A percentile compares a stretch with the other conserved stretches of the same genome.
phyloP scores from a whole-genome alignment of 37 sponge, comb jelly and placozoan genomes.

The Beroe forskalii region DNA sequence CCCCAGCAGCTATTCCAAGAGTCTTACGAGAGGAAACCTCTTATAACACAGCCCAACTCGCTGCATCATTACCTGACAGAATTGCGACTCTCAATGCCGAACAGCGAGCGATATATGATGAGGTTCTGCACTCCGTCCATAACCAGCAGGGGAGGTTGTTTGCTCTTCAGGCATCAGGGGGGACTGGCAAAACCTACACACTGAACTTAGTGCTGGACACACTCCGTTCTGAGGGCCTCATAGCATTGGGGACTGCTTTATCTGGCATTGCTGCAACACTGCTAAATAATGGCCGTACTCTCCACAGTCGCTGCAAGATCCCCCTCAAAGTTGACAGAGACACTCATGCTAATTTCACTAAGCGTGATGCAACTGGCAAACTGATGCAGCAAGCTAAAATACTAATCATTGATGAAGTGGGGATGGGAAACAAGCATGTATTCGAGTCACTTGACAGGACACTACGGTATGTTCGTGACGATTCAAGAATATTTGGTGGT shows the following conservation, averaged over 20 bases:
- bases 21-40: background rate
- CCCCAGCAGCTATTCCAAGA: too few species aligned
- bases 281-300: constrained; percentile 1
- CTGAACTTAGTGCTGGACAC: constrained; percentile 60
- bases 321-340: background rate
- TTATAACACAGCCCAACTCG: background rate
- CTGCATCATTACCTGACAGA: background rate
- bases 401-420: background rate
- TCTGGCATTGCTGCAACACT: constrained; percentile 28
- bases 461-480: background rate
- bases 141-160: background rate
- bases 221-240: background rate
- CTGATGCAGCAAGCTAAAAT: background rate
- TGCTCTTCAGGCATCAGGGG: constrained; percentile 51
- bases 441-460: constrained; percentile 21
- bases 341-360: background rate
- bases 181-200: constrained; percentile 65
- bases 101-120: background rate
- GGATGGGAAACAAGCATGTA: background rate
- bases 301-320: background rate
- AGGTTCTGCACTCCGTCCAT: background rate
- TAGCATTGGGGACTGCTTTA: constrained; percentile 2
- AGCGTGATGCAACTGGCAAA: constrained; percentile 2
- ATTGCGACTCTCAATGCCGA: background rate
- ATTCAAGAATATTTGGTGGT: background rate